A percentile compares a stretch with the other conserved stretches of the same genome.
These are phyloP conservation scores for Dallia pectoralis DNA, from an alignment of 2,797 vertebrate genomes.

Conservation along the genomic window DNA sequence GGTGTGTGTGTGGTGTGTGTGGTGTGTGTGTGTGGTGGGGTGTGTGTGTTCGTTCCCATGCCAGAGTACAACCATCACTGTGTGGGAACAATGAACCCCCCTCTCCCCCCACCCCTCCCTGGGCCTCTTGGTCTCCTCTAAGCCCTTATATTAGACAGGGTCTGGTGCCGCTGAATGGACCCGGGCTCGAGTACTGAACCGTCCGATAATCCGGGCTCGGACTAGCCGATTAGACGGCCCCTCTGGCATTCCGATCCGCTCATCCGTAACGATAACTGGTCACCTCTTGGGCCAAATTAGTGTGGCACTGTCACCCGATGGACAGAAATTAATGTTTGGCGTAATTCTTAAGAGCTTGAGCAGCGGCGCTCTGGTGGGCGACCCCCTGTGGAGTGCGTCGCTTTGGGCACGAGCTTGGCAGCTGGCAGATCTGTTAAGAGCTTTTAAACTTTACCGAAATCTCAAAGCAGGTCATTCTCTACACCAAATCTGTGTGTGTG, in stretches of 20 bases:
- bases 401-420: slow-evolving; percentile 12
- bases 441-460: slow-evolving; percentile 28
- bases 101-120: slow-evolving; percentile 52
- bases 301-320: slow-evolving; percentile 27
- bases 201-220: slow-evolving; percentile 71
- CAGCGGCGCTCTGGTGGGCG: slow-evolving; percentile 6
- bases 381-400: slow-evolving; percentile 2
- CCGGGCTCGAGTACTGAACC: slow-evolving; percentile 60
- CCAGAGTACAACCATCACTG: slow-evolving; percentile 55
- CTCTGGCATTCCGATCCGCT: slow-evolving; percentile 69
- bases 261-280: slow-evolving; percentile 57
- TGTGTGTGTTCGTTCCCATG: slow-evolving; percentile 46
- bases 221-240: slow-evolving; percentile 68
- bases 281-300: slow-evolving; percentile 51
- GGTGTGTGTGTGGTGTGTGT: too few species aligned
- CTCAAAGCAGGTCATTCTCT: slow-evolving; percentile 9
- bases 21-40: too few species aligned
- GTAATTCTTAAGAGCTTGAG: slow-evolving; percentile 12
- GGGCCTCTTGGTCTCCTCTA: slow-evolving; percentile 59
- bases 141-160: slow-evolving; percentile 72
- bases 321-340: slow-evolving; percentile 17
- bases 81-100: slow-evolving; percentile 54
- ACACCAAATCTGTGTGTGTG: slow-evolving; percentile 3
- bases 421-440: not conserved
- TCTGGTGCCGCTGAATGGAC: slow-evolving; percentile 75